A percentile compares a stretch with the other conserved stretches of the same genome.
Conservation (phyloP, 2,888 invertebrate species). For the Callimorpha dominula region DNA sequence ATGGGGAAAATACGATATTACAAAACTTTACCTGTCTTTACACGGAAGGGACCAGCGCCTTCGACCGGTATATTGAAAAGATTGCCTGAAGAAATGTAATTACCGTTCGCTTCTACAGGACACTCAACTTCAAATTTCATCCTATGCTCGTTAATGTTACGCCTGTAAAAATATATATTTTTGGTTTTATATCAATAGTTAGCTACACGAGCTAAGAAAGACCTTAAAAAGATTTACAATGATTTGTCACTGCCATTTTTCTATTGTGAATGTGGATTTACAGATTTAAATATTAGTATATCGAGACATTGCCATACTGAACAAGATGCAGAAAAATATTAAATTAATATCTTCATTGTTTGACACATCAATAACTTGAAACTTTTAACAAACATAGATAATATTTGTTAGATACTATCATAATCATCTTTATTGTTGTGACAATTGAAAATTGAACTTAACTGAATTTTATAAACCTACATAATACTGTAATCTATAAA, state of each 20-base stretch:
- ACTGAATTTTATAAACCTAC: too few species aligned
- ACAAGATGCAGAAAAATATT: too few species aligned
- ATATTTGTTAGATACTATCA: background rate
- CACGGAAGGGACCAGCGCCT: constrained; percentile 34
- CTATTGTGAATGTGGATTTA: background rate
- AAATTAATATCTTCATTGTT: background rate
- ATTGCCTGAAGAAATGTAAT: constrained; percentile 25
- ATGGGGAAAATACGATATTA: background rate
- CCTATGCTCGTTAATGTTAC: background rate
- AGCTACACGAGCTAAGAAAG: background rate
- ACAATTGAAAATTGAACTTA: background rate
- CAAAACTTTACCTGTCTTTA: constrained; percentile 22
- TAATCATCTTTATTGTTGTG: background rate
- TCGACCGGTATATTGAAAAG: constrained; percentile 16
- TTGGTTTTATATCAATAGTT: background rate
- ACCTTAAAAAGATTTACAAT: background rate
- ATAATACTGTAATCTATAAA: too few species aligned
- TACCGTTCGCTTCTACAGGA: constrained; percentile 27
- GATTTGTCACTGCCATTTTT: background rate
- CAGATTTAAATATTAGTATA: background rate
- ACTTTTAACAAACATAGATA: background rate
- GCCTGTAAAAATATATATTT: background rate
- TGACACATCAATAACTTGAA: background rate
- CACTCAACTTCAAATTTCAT: constrained; percentile 13
- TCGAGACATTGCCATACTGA: background rate